Evolutionary conservation across 1,140 invertebrate species (phyloP).

Genomic region (Hypsibius dujardini): DNA sequence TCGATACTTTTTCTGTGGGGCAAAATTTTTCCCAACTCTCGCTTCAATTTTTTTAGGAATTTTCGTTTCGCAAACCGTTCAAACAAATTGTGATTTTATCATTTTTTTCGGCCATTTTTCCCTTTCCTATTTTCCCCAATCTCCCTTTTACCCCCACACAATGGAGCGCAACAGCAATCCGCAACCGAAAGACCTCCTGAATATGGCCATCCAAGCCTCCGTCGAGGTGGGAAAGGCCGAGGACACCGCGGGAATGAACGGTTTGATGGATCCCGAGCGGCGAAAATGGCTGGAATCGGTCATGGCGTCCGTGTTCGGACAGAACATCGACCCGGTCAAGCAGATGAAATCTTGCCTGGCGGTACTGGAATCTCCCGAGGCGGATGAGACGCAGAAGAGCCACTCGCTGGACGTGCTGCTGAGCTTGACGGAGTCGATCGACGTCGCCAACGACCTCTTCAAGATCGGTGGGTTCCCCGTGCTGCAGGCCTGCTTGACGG

Average conservation of each 20-base stretch:
- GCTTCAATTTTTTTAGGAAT: too few species aligned
- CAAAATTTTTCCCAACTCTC: too few species aligned
- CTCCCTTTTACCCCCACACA: too few species aligned
- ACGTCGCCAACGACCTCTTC: background rate
- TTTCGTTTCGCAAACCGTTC: too few species aligned
- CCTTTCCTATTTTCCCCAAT: too few species aligned
- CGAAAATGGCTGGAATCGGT: background rate
- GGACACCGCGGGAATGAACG: too few species aligned
- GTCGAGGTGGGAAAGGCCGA: too few species aligned
- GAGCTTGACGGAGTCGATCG: background rate
- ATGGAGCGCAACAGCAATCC: background rate
- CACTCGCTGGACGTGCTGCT: background rate
- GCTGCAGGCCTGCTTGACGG: background rate
- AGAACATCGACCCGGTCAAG: background rate
- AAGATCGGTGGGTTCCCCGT: background rate
- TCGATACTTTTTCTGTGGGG: too few species aligned
- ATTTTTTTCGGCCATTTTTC: too few species aligned
- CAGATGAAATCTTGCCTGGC: background rate
- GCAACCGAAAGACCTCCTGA: background rate
- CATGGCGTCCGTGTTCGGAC: background rate
- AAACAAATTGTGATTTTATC: too few species aligned
- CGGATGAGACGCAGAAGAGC: background rate
- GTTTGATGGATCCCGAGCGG: background rate
- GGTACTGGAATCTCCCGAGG: background rate
- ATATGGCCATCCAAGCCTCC: background rate